These are phyloP conservation scores for Leucophora obtusa DNA, from an alignment of 2,888 invertebrate species.

Conservation along the genomic window DNA sequence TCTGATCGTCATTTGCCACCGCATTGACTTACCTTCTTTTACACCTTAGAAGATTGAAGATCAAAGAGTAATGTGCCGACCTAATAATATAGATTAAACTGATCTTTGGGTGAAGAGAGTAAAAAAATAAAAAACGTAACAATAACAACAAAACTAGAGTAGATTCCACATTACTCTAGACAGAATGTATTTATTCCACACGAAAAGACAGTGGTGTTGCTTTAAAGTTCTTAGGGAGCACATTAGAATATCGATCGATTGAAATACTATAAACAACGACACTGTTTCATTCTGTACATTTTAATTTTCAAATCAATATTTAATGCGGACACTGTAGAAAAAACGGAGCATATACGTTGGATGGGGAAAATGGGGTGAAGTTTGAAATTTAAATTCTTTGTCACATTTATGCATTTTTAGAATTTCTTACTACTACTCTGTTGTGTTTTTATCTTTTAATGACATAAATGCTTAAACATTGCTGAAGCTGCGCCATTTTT, in stretches of 20 bases:
- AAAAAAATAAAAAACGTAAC: background rate
- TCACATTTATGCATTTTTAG: no score
- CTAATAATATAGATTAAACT: conserved; percentile 78
- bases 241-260: background rate
- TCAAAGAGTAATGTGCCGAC: conserved; percentile 75
- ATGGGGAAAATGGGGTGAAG: no score
- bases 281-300: background rate
- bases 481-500: no score
- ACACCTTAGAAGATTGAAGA: conserved; percentile 74
- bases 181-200: background rate
- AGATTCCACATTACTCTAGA: background rate
- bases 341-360: conserved; percentile 10
- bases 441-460: no score
- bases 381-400: no score
- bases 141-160: conserved; percentile 17
- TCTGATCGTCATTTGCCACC: conserved; percentile 71
- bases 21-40: conserved; percentile 77
- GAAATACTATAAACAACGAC: background rate
- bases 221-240: background rate
- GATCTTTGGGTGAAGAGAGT: conserved; percentile 37
- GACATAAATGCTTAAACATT: no score
- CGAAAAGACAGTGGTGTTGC: conserved; percentile 14
- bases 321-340: background rate
- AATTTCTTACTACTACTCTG: no score
- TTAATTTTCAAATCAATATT: background rate